Percentiles rank a stretch among this genome's conserved stretches.
These are phyloP conservation scores for Acanthosepion pharaonis DNA, from an alignment of 2,888 invertebrate genomes.

Conservation along the genomic window DNA sequence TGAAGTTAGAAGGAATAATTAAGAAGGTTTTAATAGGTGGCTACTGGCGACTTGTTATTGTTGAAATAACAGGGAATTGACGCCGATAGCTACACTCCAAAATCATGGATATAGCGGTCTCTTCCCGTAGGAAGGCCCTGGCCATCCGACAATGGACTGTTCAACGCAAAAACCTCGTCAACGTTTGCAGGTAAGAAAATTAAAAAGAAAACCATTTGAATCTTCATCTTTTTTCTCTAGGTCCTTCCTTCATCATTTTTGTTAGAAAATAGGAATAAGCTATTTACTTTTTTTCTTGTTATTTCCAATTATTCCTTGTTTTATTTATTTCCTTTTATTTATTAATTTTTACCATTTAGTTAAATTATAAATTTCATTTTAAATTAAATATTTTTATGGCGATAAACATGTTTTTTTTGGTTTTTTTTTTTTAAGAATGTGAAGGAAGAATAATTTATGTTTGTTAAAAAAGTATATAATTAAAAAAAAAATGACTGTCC, in stretches of 20 bases:
- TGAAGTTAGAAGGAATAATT: background rate
- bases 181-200: conserved; percentile 44
- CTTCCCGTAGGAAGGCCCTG: conserved; percentile 38
- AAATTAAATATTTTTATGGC: too few relatives aligned
- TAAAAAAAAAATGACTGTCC: too few relatives aligned
- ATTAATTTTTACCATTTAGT: too few relatives aligned
- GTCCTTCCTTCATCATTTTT: background rate
- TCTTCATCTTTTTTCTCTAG: background rate
- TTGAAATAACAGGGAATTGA: background rate
- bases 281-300: too few relatives aligned
- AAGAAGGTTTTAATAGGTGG: background rate
- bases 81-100: background rate
- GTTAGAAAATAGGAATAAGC: background rate
- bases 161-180: conserved; percentile 41
- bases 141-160: conserved; percentile 45
- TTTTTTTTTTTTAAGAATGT: too few relatives aligned
- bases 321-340: too few relatives aligned
- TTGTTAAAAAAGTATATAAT: too few relatives aligned
- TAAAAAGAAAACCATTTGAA: background rate
- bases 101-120: conserved; percentile 13
- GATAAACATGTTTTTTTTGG: too few relatives aligned
- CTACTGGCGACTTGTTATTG: background rate
- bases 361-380: too few relatives aligned
- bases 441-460: too few relatives aligned
- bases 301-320: too few relatives aligned